Evolutionary conservation across 1,140 invertebrate genomes (phyloP).

Genomic region (Cydia splendana): DNA sequence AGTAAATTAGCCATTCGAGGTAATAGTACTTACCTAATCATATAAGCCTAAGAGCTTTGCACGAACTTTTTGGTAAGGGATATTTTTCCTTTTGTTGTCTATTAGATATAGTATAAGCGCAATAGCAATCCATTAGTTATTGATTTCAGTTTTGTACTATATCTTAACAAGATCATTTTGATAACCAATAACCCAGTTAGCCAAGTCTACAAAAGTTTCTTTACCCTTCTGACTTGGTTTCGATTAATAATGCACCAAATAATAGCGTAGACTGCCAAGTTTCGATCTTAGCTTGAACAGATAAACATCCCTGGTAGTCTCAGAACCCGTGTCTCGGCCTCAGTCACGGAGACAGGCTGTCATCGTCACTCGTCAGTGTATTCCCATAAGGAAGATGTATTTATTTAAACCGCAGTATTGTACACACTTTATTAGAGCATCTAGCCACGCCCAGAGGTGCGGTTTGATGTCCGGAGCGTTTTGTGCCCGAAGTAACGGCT

Average conservation of each 20-base stretch:
- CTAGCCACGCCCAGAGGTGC: conserved; percentile 25
- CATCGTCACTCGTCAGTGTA: not conserved
- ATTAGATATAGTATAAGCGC: no score
- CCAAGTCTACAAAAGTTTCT: not conserved
- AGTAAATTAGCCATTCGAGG: not conserved
- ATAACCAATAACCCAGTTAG: not conserved
- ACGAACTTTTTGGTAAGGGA: not conserved
- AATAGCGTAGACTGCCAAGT: not conserved
- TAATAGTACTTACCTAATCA: conserved; percentile 5
- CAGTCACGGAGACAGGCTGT: no score
- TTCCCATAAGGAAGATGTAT: not conserved
- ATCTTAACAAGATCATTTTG: no score
- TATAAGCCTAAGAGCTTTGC: not conserved
- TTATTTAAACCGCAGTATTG: conserved; percentile 6
- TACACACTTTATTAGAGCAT: conserved; percentile 25
- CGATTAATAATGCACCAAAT: not conserved
- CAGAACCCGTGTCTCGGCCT: not conserved
- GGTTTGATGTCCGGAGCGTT: conserved; percentile 15
- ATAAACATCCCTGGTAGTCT: not conserved
- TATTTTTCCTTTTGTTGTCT: no score
- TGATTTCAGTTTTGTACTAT: no score
- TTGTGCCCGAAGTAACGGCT: conserved; percentile 12
- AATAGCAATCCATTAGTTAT: no score
- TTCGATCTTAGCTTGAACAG: conserved; percentile 1
- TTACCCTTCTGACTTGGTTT: not conserved